Base-by-base conservation (phyloP, 1,140 invertebrate genomes). In the Solenopsis invicta region DNA sequence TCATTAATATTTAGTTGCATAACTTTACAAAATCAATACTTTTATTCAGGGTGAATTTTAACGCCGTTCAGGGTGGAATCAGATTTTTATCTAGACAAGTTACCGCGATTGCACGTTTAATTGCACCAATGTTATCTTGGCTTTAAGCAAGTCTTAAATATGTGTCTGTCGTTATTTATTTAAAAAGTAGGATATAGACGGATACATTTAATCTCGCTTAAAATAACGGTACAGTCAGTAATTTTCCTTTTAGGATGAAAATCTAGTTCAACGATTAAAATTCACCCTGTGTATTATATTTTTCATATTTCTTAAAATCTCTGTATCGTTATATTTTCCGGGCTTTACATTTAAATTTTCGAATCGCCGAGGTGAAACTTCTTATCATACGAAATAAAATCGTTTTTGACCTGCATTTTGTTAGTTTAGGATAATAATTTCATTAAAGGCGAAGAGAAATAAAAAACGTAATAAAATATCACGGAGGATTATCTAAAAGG, bases 401-500 rank as follows among this genome's bases (percentile, higher is more conserved):
- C 2, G 0, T 59, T 59, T 61, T 41, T 61, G 1, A 75, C 0
- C 4, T 21, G 10, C 18, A 41, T 59, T 75, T 41, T 41, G 18
- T 37, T 59, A 56, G 3, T 13, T 41, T 59, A 59, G n/a, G 34
- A 75, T 75, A 71, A 71, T 71, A 75, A 59, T 59, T 59, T 74
- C 29, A 74, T 12, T 62, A 69, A 52, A 41, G 37, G 21, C 10
- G 5, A 8, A 16, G 8, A 21, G 37, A 18, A 41, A 41, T 21
- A 45, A 75, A 41, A n/a, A 61, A n/a, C 16, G n/a, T 59, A 75
- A 59, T 45, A 12, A 59, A 82, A 72, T 74, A 48, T 82, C 52
- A 13, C 48, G 6, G 37, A 24, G 18, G 10, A 21, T 12, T 84
- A 18, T 45, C 18, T 21, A 13, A 6, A 59, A 61, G 24, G 54